phyloP scores from a whole-genome alignment of 1,140 invertebrate genomes.

The Liolophura sinensis region DNA sequence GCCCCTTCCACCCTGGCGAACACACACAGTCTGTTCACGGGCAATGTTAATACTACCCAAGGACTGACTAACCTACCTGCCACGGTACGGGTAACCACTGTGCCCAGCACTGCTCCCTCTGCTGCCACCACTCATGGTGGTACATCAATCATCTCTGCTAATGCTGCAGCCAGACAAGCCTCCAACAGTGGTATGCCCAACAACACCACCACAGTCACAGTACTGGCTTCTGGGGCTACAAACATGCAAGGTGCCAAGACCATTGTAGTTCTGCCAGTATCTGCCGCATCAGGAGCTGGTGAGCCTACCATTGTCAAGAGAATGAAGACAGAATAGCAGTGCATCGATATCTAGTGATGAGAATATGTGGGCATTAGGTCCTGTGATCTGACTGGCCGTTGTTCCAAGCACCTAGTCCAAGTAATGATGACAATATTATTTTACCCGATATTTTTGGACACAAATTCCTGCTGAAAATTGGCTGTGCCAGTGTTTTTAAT shows the following conservation, averaged over 20 bases:
- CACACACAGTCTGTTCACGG: too few species aligned
- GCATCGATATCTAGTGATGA: too few species aligned
- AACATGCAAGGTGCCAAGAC: constrained; percentile 37
- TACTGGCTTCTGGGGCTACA: constrained; percentile 24
- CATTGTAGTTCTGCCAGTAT: constrained; percentile 53
- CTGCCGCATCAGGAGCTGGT: constrained; percentile 33
- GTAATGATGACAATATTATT: too few species aligned
- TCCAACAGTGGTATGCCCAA: constrained; percentile 5
- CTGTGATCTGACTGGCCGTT: too few species aligned
- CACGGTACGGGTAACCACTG: constrained; percentile 21
- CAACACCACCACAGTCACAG: constrained; percentile 27
- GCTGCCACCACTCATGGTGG: constrained; percentile 32
- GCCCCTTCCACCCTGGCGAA: too few species aligned
- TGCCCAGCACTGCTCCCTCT: constrained; percentile 28
- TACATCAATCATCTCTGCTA: constrained; percentile 21
- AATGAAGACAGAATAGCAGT: constrained; percentile 44
- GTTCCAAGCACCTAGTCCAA: too few species aligned
- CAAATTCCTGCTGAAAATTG: too few species aligned
- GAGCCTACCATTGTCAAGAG: constrained; percentile 38
- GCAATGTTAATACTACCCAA: too few species aligned
- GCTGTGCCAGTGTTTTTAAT: too few species aligned
- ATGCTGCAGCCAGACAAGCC: constrained; percentile 14
- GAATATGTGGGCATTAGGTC: too few species aligned
- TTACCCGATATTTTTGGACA: too few species aligned
- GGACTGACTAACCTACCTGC: constrained; percentile 7